A percentile compares a stretch with the other conserved stretches of the same genome.
These are phyloP conservation scores for Atherinosoma microstoma DNA, from an alignment of 2,797 vertebrate species.

Conservation along the genomic window DNA sequence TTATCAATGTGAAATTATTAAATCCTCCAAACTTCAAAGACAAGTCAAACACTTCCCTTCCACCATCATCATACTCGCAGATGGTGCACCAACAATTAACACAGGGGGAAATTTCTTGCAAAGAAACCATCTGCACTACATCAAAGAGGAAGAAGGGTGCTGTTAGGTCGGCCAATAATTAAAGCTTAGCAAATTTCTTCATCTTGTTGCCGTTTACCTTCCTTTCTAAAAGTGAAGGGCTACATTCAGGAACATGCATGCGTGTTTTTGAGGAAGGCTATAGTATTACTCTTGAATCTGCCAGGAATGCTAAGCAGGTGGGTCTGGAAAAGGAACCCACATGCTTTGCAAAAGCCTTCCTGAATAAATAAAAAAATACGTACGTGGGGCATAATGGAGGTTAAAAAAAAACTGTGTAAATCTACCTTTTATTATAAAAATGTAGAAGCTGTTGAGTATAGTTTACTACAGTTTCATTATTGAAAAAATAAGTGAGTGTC, in stretches of 20 bases:
- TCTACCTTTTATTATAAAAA: background rate
- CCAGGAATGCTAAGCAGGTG: conserved; percentile 19
- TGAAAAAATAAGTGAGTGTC: conserved; percentile 38
- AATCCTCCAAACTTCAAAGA: conserved; percentile 4
- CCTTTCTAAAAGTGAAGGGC: background rate
- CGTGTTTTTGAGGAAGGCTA: conserved; percentile 40
- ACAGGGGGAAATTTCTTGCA: conserved; percentile 13
- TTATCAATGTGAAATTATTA: background rate
- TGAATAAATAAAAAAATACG: background rate
- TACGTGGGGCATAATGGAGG: background rate
- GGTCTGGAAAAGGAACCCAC: conserved; percentile 8
- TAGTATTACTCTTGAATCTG: conserved; percentile 27
- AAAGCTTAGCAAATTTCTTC: background rate
- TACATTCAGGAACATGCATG: background rate
- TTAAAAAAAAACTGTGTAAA: background rate
- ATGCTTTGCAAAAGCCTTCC: conserved; percentile 17
- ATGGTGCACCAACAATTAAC: conserved; percentile 22
- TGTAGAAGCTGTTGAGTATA: conserved; percentile 12
- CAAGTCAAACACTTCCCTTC: conserved; percentile 6
- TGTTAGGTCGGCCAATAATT: conserved; percentile 12
- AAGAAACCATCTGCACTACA: conserved; percentile 28
- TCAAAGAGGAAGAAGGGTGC: conserved; percentile 16
- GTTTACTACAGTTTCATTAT: conserved; percentile 25
- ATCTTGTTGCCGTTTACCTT: conserved; percentile 8
- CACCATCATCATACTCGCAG: conserved; percentile 11